Evolutionary conservation across 2,888 invertebrate genomes (phyloP).

Genomic region (Drosophila fulvimacula): DNA sequence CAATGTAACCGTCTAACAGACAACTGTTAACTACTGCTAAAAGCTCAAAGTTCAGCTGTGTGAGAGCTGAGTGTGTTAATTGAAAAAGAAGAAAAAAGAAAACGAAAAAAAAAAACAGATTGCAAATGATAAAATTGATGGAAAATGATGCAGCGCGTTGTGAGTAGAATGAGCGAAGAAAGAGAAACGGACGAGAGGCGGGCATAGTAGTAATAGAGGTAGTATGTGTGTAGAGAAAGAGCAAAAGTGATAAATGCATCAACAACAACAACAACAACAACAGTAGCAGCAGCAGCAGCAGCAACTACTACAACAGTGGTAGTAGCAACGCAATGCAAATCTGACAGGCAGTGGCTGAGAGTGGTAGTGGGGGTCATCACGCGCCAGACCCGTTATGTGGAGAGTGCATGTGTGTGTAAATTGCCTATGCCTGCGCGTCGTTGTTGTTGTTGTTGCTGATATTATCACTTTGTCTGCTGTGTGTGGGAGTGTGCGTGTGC

Average conservation of each 20-base stretch:
- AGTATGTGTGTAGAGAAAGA: conserved; percentile 16
- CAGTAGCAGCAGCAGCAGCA: not conserved
- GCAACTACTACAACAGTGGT: conserved; percentile 8
- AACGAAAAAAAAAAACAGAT: conserved; percentile 46
- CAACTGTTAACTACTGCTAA: conserved; percentile 67
- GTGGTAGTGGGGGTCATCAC: conserved; percentile 33
- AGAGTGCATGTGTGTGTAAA: conserved; percentile 24
- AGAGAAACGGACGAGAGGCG: conserved; percentile 35
- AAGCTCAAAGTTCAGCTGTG: conserved; percentile 58
- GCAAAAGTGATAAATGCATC: conserved; percentile 23
- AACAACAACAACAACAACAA: conserved; percentile 29
- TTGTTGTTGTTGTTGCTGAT: conserved; percentile 30
- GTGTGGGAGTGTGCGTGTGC: conserved; percentile 35
- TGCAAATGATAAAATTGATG: conserved; percentile 73
- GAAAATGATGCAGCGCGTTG: conserved; percentile 63
- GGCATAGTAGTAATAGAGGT: conserved; percentile 38
- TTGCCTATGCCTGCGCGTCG: conserved; percentile 27
- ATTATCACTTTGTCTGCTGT: conserved; percentile 48
- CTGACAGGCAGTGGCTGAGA: conserved; percentile 8
- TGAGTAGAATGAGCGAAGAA: conserved; percentile 54
- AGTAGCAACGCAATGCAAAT: conserved; percentile 15
- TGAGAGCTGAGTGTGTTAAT: conserved; percentile 68
- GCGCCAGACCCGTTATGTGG: conserved; percentile 22
- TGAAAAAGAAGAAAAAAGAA: conserved; percentile 21
- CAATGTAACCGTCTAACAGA: conserved; percentile 57